Percentiles rank a stretch among this genome's conserved stretches.
Conservation (phyloP, 2,113 vertebrate genomes). For the Mormyrus iriodes region DNA sequence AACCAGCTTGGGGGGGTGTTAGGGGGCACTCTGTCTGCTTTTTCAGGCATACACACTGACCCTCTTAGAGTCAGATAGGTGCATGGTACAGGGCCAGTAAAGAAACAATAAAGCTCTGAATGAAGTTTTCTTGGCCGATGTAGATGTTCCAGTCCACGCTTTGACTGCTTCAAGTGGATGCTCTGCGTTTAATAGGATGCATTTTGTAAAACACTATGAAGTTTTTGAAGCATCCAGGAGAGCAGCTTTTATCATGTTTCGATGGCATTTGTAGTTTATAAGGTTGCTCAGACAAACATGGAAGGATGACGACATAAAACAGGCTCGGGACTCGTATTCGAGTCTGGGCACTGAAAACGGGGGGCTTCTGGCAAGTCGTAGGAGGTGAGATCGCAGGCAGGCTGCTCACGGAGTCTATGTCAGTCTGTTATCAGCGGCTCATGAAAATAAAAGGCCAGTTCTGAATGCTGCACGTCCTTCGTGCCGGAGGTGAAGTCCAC, state of each 20-base stretch:
- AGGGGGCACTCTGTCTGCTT: not conserved
- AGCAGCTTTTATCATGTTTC: not conserved
- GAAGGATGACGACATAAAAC: not conserved
- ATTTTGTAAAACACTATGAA: not conserved
- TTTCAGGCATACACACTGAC: not conserved
- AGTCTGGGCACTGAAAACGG: not conserved
- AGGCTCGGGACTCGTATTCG: not conserved
- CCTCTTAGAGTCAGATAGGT: not conserved
- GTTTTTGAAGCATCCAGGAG: not conserved
- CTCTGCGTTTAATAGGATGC: not conserved
- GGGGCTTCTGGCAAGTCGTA: not conserved
- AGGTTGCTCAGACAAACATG: not conserved
- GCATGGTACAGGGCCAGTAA: not conserved
- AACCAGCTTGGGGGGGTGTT: not conserved
- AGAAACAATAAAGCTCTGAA: not conserved
- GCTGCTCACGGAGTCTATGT: not conserved
- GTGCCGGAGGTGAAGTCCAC: constrained; percentile 9
- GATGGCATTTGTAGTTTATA: not conserved
- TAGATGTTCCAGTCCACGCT: not conserved
- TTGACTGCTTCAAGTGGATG: not conserved
- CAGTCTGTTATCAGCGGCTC: not conserved
- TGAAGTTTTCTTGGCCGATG: not conserved
- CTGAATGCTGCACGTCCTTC: not conserved
- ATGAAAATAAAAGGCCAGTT: not conserved
- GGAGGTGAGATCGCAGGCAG: not conserved